These are phyloP conservation scores for Anolis carolinensis DNA, from an alignment of 2,113 vertebrate genomes.

Conservation along the genomic window DNA sequence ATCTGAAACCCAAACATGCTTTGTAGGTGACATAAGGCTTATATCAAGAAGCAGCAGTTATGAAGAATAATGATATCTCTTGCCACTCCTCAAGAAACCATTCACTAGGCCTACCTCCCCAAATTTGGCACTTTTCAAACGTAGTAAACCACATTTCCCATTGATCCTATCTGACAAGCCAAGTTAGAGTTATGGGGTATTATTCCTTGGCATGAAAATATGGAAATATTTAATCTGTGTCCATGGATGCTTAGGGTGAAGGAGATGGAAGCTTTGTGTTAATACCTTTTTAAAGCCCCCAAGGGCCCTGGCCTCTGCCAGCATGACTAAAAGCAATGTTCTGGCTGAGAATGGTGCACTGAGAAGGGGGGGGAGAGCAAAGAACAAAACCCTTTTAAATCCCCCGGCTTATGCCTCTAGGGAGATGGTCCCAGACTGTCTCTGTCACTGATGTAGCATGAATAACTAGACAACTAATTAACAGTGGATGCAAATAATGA, in stretches of 20 bases:
- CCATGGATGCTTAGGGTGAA: slow-evolving; percentile 32
- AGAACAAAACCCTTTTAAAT: slow-evolving; percentile 45
- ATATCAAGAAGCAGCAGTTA: slow-evolving; percentile 25
- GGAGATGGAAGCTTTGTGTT: slow-evolving; percentile 46
- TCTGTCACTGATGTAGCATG: slow-evolving; percentile 56
- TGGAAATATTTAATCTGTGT: slow-evolving; percentile 25
- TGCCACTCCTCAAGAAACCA: background rate
- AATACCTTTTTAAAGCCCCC: slow-evolving; percentile 57
- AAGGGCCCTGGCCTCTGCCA: slow-evolving; percentile 55
- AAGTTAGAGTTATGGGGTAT: slow-evolving; percentile 43
- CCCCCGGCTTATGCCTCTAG: slow-evolving; percentile 3
- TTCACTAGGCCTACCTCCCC: background rate
- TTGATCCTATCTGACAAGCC: background rate
- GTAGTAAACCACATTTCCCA: background rate
- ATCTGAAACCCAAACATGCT: slow-evolving; percentile 14
- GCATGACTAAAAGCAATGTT: slow-evolving; percentile 64
- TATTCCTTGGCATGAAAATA: slow-evolving; percentile 22
- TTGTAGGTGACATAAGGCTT: slow-evolving; percentile 22
- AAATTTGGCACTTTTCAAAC: background rate
- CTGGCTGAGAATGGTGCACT: slow-evolving; percentile 52
- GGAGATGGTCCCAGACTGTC: slow-evolving; percentile 65
- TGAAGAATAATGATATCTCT: slow-evolving; percentile 41
- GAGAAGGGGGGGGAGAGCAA: background rate
- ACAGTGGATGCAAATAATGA: slow-evolving; percentile 73
- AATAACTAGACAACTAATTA: slow-evolving; percentile 75